Base-by-base conservation (phyloP, 2,797 vertebrate genomes). In the Mallotus villosus region DNA sequence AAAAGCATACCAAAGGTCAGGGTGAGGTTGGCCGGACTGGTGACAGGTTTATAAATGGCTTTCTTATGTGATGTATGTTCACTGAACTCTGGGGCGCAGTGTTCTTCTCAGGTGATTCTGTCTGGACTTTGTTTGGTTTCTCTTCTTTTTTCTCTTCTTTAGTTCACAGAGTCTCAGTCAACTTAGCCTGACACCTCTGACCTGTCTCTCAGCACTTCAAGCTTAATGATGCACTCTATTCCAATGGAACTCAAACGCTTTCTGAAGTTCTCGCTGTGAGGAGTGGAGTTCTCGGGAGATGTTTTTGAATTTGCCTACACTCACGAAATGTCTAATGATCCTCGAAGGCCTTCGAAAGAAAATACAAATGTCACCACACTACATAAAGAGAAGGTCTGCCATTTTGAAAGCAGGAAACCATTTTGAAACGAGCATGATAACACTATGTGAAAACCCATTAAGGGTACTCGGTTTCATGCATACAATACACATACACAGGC, bases 1-100 rank as follows among this genome's bases (percentile, higher is more conserved):
- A 81, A 73, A 78, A 71, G 75, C 69, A 77, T 80, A 87, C 86
- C 88, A 78, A 88, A 88, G 89, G 89, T 86, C 86, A 82, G 82
- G 61, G 79, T 82, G 82, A 85, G 85, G 88, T 88, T 87, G 82
- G 79, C 82, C 75, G 76, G 73, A 74, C 79, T 65, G 74, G 78
- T 92, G 92, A 91, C 90, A 91, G 89, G 73, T 90, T 90, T 90
- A 91, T 91, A 90, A 93, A 93, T 92, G 86, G 84, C 81, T 90
- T 89, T 89, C 78, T 85, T 79, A 84, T 85, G 89, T 91, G 90
- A 92, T 90, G 83, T 89, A 90, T 91, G 89, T 90, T 91, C 84
- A 84, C 82, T 87, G 85, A 91, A 89, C 89, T 89, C 90, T 72
- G 78, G 87, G 81, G 86, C 9, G 41, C 82, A 89, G 84, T 85